Evolutionary conservation across 2,888 invertebrate species (phyloP), one percentile per base, ranked within the genome.

Genomic region (Brachynemurus nebulosus): DNA sequence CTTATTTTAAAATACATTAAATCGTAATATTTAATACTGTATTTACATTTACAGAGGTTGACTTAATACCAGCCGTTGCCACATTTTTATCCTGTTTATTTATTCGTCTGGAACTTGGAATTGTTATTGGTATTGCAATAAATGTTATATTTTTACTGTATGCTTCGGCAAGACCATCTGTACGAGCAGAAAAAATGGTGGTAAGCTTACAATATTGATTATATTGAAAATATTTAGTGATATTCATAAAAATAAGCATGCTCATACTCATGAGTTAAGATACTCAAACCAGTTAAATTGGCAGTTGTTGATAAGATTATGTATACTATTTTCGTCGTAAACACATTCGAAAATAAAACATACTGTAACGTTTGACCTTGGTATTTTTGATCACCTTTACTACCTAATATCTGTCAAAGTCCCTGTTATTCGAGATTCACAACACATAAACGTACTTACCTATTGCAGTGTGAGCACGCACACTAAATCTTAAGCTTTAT

Each of bases 61-160:
- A 81, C 59, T 61, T 81, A 48, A 65, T 80, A 45, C 78, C 80
- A 11, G 77, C 78, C 39, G 55, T 68, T 9, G 68, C 72, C 1
- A 80, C 81, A 6, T 81, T 82, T 56, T 52, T 79, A 2, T 68
- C 72, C 17, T 80, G 79, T 45, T 64, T 82, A 23, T 68, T 77
- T 46, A 63, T 78, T 40, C 70, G 78, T 41, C 67, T 79, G 35
- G 78, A 80, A 63, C 65, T 76, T 52, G 82, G 82, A 42, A 80
- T 82, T 51, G 66, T 76, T 27, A 68, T 74, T 50, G 79, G 79
- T 12, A 74, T 78, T 45, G 68, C 68, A 21, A 68, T 76, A 47
- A 78, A 78, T 56, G 64, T 79, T 23, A 53, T 75, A 34, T 73
- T 76, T 54, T 63, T 78, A 20, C 62, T 79, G 21, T 77, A 78